A percentile compares a stretch with the other conserved stretches of the same genome.
These are phyloP conservation scores for Daphoenositta chrysoptera DNA, from an alignment of 2,113 vertebrate genomes.

Conservation along the genomic window DNA sequence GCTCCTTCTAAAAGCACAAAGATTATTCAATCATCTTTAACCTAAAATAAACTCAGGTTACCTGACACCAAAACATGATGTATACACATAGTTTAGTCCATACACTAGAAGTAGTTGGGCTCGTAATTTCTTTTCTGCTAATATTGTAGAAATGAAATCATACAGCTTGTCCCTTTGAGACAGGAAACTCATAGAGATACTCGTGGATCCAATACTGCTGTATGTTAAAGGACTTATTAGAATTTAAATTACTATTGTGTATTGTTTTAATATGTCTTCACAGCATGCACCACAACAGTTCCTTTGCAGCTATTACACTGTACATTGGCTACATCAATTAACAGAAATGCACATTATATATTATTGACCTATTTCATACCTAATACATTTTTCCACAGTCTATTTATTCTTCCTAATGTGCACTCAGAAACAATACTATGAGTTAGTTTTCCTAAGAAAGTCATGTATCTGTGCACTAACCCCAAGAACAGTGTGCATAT, in stretches of 20 bases:
- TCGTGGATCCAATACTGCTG: neutral
- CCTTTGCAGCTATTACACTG: conserved; percentile 40
- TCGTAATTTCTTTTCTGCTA: neutral
- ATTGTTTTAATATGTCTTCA: conserved; percentile 66
- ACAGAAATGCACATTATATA: conserved; percentile 46
- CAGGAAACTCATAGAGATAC: neutral
- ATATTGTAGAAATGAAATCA: neutral
- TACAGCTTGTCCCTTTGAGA: neutral
- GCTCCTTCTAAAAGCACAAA: neutral
- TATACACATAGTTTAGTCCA: neutral
- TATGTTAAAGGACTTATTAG: conserved; percentile 47
- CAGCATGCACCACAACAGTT: conserved; percentile 44
- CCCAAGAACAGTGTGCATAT: neutral
- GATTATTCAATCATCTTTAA: neutral
- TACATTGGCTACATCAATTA: conserved; percentile 61
- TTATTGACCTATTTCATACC: conserved; percentile 39
- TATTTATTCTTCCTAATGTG: conserved; percentile 47
- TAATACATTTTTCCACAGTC: conserved; percentile 34
- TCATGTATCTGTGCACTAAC: neutral
- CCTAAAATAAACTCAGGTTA: neutral
- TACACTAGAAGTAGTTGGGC: neutral
- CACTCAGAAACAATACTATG: neutral
- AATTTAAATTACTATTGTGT: conserved; percentile 48
- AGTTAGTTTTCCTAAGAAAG: neutral
- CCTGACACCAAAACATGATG: neutral